Evolutionary conservation across 2,888 invertebrate species (phyloP), one percentile per base, ranked within the genome.

Genomic region (Sylvicola cinctus): DNA sequence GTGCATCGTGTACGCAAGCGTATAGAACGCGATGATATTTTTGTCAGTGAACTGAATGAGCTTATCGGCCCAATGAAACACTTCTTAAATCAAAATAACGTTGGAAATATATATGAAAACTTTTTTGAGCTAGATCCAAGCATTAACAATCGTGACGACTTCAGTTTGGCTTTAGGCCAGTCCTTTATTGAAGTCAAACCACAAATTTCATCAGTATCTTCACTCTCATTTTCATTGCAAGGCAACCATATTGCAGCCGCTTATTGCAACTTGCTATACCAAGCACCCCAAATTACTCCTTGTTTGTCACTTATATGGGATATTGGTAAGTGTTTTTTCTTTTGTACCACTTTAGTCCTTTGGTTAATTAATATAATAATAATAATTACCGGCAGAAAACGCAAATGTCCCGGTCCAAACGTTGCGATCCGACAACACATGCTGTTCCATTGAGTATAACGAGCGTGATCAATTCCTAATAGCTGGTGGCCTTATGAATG

Each of bases 361-460:
- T n/a, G n/a, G n/a, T n/a, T n/a, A n/a, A n/a, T n/a, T 30, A 14
- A 14, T 14, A 30, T 10, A 30, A 14, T 28, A n/a, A 5, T 5
- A 10, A 12, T n/a, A 5, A 28, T 14, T 4, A 10, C 11, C 15
- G 3, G 11, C 49, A 83, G 84, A 81, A 57, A 81, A 83, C 51
- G 79, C 83, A 1, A 83, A 78, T 45, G 70, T 72, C 40, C 84
- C 88, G 1, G 67, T 77, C 36, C 57, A 74, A 37, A 63, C 66
- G 2, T 61, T 90, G 42, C 74, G 72, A 10, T 34, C 16, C 4
- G 43, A 72, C 71, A 45, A 74, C 80, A 11, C 64, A 65, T 3
- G 71, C 74, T 31, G 68, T 79, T 1, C 60, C 45, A 60, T 87
- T 32, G 80, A 76, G 50, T 90, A 83, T 54, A 87, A 90, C 57